Conservation (phyloP, 2,113 vertebrate species). For the Oreochromis aureus region DNA sequence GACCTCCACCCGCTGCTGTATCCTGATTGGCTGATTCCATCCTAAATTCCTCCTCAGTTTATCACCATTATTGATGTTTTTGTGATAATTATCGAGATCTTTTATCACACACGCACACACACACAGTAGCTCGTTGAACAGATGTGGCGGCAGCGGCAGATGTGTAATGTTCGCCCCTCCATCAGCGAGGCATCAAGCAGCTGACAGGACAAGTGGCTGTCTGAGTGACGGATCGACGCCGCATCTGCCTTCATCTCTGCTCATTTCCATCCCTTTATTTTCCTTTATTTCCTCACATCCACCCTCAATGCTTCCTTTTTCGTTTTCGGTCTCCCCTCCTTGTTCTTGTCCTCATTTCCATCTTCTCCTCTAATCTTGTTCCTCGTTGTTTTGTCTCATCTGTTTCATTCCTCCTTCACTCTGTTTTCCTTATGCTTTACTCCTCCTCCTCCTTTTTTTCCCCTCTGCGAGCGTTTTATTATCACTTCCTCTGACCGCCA, state of each 20-base stretch:
- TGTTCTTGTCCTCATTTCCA: background rate
- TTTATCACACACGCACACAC: background rate
- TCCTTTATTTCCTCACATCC: background rate
- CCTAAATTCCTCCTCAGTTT: background rate
- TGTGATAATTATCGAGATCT: background rate
- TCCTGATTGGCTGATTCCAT: background rate
- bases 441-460: background rate
- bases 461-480: background rate
- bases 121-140: slow-evolving; percentile 20
- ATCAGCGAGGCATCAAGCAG: slow-evolving; percentile 46
- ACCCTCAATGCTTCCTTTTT: background rate
- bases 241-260: background rate
- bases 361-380: background rate
- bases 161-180: slow-evolving; percentile 50
- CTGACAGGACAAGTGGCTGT: slow-evolving; percentile 33
- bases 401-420: background rate
- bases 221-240: slow-evolving; percentile 21
- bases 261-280: background rate
- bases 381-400: background rate
- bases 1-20: background rate
- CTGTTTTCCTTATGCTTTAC: background rate
- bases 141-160: slow-evolving; percentile 55
- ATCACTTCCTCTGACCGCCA: background rate
- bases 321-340: background rate
- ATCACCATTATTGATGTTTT: background rate